A percentile compares a stretch with the other conserved stretches of the same genome.
These are phyloP conservation scores for Acanthosoma haemorrhoidale DNA, from an alignment of 2,888 invertebrate species.

Conservation along the genomic window DNA sequence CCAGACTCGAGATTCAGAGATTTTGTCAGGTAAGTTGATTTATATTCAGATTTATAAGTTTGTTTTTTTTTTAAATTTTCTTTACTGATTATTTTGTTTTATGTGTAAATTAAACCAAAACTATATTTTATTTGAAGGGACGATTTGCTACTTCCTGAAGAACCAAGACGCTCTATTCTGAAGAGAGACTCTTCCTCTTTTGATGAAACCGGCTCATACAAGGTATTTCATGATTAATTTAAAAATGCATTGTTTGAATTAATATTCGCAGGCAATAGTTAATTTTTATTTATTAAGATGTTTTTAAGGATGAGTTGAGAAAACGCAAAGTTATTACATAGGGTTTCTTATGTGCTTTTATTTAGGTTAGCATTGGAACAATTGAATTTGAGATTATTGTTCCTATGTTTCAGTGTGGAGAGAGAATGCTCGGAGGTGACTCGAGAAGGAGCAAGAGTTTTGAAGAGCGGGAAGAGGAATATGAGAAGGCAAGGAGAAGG, in stretches of 20 bases:
- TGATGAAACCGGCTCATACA: constrained; percentile 52
- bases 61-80: background rate
- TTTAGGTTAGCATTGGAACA: constrained; percentile 16
- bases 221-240: constrained; percentile 39
- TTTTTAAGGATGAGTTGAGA: background rate
- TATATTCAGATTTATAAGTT: background rate
- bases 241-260: background rate
- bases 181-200: constrained; percentile 76
- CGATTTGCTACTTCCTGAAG: constrained; percentile 58
- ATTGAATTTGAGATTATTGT: constrained; percentile 9
- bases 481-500: constrained; percentile 75
- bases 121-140: constrained; percentile 45
- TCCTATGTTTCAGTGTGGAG: constrained; percentile 50
- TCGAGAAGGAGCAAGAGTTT: constrained; percentile 74
- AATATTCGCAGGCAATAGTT: background rate
- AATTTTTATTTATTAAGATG: background rate
- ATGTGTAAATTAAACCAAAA: background rate
- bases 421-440: constrained; percentile 57
- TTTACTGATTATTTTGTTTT: background rate
- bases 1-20: constrained; percentile 69
- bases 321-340: constrained; percentile 20
- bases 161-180: constrained; percentile 70
- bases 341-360: background rate
- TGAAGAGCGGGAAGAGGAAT: constrained; percentile 87
- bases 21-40: constrained; percentile 52